Conservation (phyloP, 2,888 invertebrate species). For the Crossocerus cetratus region DNA sequence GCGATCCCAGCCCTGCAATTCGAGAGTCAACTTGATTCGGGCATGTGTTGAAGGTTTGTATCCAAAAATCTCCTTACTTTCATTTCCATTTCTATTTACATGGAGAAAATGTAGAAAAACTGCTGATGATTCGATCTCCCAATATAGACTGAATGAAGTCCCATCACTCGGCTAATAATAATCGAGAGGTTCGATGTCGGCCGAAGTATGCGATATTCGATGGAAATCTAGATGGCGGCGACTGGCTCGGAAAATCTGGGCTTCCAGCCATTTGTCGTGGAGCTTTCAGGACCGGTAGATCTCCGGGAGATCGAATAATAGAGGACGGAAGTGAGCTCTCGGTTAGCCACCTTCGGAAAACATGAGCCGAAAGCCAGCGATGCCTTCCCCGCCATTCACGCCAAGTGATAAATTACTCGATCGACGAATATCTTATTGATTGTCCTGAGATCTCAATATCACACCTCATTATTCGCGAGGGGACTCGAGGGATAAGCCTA, state of each 20-base stretch:
- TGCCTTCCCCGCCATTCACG: conserved; percentile 6
- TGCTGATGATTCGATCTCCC: too few relatives aligned
- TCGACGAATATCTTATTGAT: conserved; percentile 5
- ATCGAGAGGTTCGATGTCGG: too few relatives aligned
- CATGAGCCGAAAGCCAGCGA: background rate
- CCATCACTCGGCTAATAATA: too few relatives aligned
- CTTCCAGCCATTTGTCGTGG: conserved; percentile 18
- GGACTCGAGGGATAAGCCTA: too few relatives aligned
- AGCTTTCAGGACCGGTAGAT: conserved; percentile 6
- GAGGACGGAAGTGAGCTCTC: background rate
- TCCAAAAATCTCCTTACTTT: background rate
- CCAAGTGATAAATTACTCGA: conserved; percentile 8
- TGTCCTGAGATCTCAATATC: background rate
- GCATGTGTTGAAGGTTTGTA: background rate
- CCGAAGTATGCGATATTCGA: background rate
- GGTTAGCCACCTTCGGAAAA: background rate
- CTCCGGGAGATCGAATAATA: conserved; percentile 18
- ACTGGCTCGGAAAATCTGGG: conserved; percentile 26
- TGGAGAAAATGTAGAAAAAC: too few relatives aligned
- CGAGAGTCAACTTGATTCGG: too few relatives aligned
- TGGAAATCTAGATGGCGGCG: conserved; percentile 1
- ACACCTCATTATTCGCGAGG: too few relatives aligned
- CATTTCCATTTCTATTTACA: too few relatives aligned
- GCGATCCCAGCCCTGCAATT: background rate
- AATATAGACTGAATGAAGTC: too few relatives aligned